phyloP scores from a whole-genome alignment of 2,113 vertebrate species.

The Desmodus rotundus region DNA sequence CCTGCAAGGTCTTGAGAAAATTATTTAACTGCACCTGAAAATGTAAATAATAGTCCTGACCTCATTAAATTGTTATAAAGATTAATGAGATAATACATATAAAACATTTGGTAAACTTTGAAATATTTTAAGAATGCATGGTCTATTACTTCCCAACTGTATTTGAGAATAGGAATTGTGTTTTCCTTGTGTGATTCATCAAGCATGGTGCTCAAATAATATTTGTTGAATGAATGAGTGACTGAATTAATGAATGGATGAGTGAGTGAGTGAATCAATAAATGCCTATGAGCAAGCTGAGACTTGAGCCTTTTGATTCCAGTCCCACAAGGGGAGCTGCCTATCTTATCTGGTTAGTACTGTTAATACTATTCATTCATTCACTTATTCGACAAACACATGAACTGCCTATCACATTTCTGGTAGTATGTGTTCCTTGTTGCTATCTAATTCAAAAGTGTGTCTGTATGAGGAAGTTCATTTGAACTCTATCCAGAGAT shows the following conservation, averaged over 20 bases:
- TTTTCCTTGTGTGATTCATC: neutral
- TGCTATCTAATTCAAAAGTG: neutral
- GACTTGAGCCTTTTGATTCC: neutral
- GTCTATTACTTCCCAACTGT: neutral
- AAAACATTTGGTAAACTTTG: neutral
- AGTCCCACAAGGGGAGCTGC: neutral
- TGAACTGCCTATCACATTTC: neutral
- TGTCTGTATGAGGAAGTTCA: neutral
- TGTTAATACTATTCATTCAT: neutral
- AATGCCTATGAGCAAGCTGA: neutral
- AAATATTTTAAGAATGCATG: neutral
- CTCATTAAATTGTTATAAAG: neutral
- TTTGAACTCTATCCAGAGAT: neutral
- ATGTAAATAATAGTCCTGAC: neutral
- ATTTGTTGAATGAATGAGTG: neutral
- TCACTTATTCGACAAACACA: neutral
- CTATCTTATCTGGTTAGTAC: neutral
- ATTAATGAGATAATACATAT: neutral
- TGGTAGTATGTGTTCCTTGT: neutral
- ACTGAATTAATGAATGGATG: neutral
- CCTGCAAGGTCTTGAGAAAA: neutral
- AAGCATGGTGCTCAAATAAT: neutral
- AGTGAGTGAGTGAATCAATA: neutral
- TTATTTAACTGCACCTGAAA: constrained; percentile 21
- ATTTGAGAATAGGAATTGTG: neutral